Base-by-base conservation (phyloP, 2,797 vertebrate genomes). In the Potorous gilbertii region DNA sequence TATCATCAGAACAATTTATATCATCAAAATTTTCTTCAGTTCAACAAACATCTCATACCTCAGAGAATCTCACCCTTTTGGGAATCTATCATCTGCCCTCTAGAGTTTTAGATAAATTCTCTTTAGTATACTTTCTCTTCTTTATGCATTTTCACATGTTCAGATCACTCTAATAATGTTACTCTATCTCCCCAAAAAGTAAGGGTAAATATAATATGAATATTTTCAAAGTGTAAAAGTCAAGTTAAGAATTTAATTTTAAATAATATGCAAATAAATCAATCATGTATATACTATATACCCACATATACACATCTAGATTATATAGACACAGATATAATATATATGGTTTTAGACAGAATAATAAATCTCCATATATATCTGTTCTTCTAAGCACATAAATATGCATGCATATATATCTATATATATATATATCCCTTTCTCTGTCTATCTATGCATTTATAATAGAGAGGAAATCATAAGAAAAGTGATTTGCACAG, bases 381-480 rank as follows among this genome's bases (percentile, higher is more conserved):
- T 74, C 18, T 66, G 14, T 21, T 74, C 40, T 74, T 21, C 66
- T 40, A 46, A 87, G 40, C 40, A 46, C 40, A 11, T 74, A 40
- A 1, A 9, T 16, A 40, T 6, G 1, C 34, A 62, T 62, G 6
- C n/a, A 74, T 74, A 34, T 74, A 34, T n/a, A 4, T 46, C n/a
- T n/a, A 4, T 87, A 3, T 46, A 4, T 81, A 4, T 62, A 16
- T 62, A 0, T 62, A 3, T 16, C 6, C 5, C 6, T 81, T 11
- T 21, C 3, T 40, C 18, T 81, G 6, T 81, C 8, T 6, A 21
- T 66, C 55, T 89, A 10, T 93, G 93, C 16, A 87, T 55, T 93
- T 57, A 95, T 94, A 21, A 95, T 93, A 91, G n/a, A 95, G 81
- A 96, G 81, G 31, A 95, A 93, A 62, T n/a, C 94, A 54, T 18